These are phyloP conservation scores for Antennarius striatus DNA, from an alignment of 2,113 vertebrate species.

Conservation along the genomic window DNA sequence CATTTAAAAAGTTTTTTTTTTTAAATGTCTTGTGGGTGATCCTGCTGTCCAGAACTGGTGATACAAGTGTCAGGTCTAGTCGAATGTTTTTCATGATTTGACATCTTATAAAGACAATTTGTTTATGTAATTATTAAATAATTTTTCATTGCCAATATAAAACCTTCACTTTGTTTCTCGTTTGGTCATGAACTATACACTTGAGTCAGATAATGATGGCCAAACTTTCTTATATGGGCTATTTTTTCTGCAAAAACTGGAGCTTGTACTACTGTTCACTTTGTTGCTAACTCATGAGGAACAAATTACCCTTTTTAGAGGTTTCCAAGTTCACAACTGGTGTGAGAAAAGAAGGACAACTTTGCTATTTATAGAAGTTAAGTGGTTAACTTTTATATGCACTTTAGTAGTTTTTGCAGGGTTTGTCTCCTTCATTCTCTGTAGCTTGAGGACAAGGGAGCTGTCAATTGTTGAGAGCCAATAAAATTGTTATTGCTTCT, in stretches of 20 bases:
- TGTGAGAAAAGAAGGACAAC: conserved; percentile 61
- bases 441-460: conserved; percentile 75
- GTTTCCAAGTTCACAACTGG: conserved; percentile 56
- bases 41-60: not conserved
- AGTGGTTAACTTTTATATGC: conserved; percentile 79
- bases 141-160: conserved; percentile 47
- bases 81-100: conserved; percentile 4
- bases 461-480: conserved; percentile 77
- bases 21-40: not conserved
- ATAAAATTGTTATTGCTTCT: conserved; percentile 84
- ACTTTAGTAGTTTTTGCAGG: conserved; percentile 73
- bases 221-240: conserved; percentile 29
- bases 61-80: not conserved
- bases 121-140: conserved; percentile 58
- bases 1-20: too few relatives aligned
- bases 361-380: conserved; percentile 77
- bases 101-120: conserved; percentile 36
- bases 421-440: conserved; percentile 78
- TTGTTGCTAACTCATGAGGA: conserved; percentile 69
- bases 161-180: conserved; percentile 49
- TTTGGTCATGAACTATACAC: conserved; percentile 61
- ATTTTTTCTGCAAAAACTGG: conserved; percentile 56
- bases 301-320: conserved; percentile 76
- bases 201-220: conserved; percentile 57
- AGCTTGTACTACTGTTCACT: conserved; percentile 54